Conservation (phyloP, 2,888 invertebrate genomes). For the Scaptomyza reducta region DNA sequence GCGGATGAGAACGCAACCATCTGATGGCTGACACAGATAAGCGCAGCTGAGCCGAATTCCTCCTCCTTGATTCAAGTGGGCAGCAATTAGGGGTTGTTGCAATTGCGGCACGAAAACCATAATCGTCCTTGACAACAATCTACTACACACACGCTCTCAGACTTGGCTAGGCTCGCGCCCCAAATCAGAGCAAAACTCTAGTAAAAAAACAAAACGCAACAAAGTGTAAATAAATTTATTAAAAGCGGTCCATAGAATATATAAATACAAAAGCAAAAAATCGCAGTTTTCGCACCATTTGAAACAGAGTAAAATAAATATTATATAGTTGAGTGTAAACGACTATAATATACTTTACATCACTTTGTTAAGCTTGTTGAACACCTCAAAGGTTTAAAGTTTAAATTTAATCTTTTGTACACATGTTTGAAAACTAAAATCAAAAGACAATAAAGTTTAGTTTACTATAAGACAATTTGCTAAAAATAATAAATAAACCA, state of each 20-base stretch:
- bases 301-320: neutral
- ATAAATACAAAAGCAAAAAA: constrained; percentile 29
- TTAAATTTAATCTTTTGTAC: no score
- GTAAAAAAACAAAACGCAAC: constrained; percentile 52
- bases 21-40: constrained; percentile 69
- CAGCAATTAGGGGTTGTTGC: constrained; percentile 77
- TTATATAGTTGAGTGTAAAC: neutral
- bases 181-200: constrained; percentile 38
- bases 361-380: neutral
- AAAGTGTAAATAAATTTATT: constrained; percentile 75
- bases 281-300: constrained; percentile 69
- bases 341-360: neutral
- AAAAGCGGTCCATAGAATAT: constrained; percentile 50
- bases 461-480: neutral
- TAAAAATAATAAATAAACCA: no score
- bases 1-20: constrained; percentile 59
- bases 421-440: no score
- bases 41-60: constrained; percentile 58
- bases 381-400: no score
- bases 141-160: constrained; percentile 28
- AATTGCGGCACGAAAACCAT: constrained; percentile 49
- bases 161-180: constrained; percentile 52
- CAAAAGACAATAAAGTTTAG: no score
- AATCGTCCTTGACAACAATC: constrained; percentile 58
- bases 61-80: constrained; percentile 56